Conservation (phyloP, 2,113 vertebrate genomes). For the Percina caprodes region DNA sequence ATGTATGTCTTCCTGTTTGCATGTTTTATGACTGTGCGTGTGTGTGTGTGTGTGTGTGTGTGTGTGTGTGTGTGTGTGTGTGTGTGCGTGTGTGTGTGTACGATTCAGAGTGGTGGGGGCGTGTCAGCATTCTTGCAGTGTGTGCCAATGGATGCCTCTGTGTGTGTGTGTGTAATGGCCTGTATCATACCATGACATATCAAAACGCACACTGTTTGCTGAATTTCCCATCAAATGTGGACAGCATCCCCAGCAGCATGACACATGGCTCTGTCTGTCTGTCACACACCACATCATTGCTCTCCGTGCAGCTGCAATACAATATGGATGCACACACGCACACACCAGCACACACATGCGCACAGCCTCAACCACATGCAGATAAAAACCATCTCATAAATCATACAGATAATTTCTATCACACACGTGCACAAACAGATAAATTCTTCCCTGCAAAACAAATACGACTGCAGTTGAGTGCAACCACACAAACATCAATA, state of each 20-base stretch:
- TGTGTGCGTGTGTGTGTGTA: conserved; percentile 3
- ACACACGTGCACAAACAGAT: conserved; percentile 48
- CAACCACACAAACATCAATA: conserved; percentile 22
- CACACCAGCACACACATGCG: neutral
- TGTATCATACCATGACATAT: conserved; percentile 62
- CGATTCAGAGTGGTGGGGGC: neutral
- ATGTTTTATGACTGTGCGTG: conserved; percentile 6
- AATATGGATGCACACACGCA: conserved; percentile 2
- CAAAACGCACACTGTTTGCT: conserved; percentile 57
- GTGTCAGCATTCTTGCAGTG: conserved; percentile 21
- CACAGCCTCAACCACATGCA: conserved; percentile 50
- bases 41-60: neutral
- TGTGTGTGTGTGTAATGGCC: conserved; percentile 61
- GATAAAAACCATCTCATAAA: conserved; percentile 70
- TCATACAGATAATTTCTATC: conserved; percentile 53
- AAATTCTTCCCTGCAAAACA: conserved; percentile 57
- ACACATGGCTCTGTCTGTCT: conserved; percentile 68
- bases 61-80: conserved; percentile 9
- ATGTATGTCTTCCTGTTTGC: conserved; percentile 32
- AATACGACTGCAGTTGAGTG: conserved; percentile 32
- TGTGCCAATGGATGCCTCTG: conserved; percentile 40
- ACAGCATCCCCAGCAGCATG: conserved; percentile 52
- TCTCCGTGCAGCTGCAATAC: conserved; percentile 35
- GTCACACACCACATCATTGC: conserved; percentile 52
- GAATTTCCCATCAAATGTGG: conserved; percentile 57